phyloP scores from a whole-genome alignment of 2,888 invertebrate genomes.

The Limnephilus auricula region DNA sequence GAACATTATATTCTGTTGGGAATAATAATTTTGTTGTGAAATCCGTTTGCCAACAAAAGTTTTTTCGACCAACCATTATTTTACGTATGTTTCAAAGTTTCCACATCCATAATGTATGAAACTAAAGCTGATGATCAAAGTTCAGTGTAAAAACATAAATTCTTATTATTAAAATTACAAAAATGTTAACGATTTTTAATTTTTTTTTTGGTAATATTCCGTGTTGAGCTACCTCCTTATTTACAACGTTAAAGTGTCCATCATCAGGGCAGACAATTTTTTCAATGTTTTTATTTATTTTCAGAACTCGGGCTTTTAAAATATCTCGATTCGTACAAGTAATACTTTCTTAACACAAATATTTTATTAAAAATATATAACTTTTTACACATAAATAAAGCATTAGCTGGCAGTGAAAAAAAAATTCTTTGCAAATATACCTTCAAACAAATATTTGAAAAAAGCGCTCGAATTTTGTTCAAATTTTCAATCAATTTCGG shows the following conservation, averaged over 20 bases:
- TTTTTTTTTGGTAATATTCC: too few relatives aligned
- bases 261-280: too few relatives aligned
- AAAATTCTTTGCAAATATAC: not conserved
- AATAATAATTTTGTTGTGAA: not conserved
- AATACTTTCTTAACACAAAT: too few relatives aligned
- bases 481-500: not conserved
- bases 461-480: not conserved
- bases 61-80: not conserved
- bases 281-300: too few relatives aligned
- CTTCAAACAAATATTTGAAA: not conserved
- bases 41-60: not conserved
- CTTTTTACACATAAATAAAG: not conserved
- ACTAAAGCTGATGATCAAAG: not conserved
- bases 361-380: not conserved
- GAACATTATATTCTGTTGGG: not conserved
- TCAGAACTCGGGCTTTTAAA: too few relatives aligned
- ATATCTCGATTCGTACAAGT: too few relatives aligned
- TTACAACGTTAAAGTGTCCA: too few relatives aligned
- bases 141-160: too few relatives aligned
- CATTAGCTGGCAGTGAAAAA: not conserved
- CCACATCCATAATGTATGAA: not conserved
- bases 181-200: too few relatives aligned
- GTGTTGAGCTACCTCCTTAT: too few relatives aligned
- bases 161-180: too few relatives aligned
- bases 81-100: not conserved